phyloP scores from a whole-genome alignment of 2,797 vertebrate genomes.

The Pangasius djambal region DNA sequence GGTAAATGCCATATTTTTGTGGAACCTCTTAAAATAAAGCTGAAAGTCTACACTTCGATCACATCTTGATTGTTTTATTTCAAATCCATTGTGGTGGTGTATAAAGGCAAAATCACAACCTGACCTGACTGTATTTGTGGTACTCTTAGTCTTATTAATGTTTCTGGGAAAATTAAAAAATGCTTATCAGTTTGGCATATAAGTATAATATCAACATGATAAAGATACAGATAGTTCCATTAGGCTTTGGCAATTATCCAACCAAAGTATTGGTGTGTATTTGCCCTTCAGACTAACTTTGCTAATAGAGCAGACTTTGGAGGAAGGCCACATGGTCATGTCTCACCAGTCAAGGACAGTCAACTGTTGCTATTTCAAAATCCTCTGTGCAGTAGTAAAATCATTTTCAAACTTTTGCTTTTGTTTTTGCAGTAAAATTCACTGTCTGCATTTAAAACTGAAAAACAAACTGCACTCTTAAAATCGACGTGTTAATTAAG shows the following conservation, averaged over 20 bases:
- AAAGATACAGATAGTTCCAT: slow-evolving; percentile 24
- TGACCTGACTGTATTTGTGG: slow-evolving; percentile 38
- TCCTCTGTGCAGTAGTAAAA: not conserved
- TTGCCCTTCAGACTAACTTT: slow-evolving; percentile 6
- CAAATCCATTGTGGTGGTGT: too few species aligned
- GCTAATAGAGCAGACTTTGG: not conserved
- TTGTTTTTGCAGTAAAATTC: not conserved
- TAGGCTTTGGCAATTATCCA: slow-evolving; percentile 10
- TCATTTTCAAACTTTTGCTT: not conserved
- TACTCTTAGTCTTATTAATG: slow-evolving; percentile 64
- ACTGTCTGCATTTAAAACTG: not conserved
- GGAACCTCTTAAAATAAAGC: too few species aligned
- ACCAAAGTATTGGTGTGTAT: slow-evolving; percentile 10
- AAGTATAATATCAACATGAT: slow-evolving; percentile 12
- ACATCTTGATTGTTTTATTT: too few species aligned
- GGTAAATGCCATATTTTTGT: too few species aligned
- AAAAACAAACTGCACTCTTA: not conserved
- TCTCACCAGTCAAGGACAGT: not conserved
- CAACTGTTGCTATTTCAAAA: not conserved
- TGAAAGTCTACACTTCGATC: too few species aligned
- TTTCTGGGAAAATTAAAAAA: slow-evolving; percentile 51
- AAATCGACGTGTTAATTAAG: not conserved
- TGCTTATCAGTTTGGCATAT: slow-evolving; percentile 21
- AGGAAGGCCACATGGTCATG: not conserved
- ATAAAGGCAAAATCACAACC: too few species aligned